Evolutionary conservation across 2,888 invertebrate species (phyloP), one percentile per base, ranked within the genome.

Genomic region (Idaea dimidiata): DNA sequence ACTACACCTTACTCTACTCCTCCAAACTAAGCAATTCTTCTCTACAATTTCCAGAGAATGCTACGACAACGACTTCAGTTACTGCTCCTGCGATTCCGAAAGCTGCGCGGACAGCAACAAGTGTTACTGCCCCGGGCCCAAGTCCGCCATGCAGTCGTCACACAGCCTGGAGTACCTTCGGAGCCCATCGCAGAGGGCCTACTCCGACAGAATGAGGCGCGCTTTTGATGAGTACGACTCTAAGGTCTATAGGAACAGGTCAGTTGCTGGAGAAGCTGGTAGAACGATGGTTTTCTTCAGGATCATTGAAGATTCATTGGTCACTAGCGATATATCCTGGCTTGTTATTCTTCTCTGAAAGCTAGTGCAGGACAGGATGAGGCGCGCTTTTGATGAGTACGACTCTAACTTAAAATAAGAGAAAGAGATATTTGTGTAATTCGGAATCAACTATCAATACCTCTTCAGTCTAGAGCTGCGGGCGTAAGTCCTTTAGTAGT

Each of bases 91-190:
- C 79, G 96, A 96, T 76, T 97, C 97, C 0, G 97, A 97, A 81
- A 97, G 97, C 76, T 98, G 97, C 79, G 94, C 96, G 0, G 97
- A 97, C 70, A 96, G 96, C 74, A 97, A 97, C 82, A 97, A 97
- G 83, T 97, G 97, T 80, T 97, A 97, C 79, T 97, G 97, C 80
- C 76, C 94, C 82, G 79, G 88, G 6, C 80, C 88, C 1, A 73
- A 77, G 63, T 72, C 75, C 63, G 68, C 68, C 4, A 87, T 91
- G 65, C 93, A 93, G 70, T 84, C 79, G 61, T 84, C 89, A 0
- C 90, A 88, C 64, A 94, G 94, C 66, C 80, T 94, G 62, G 94
- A 94, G 72, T 94, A 94, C 66, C 79, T 94, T 67, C 84, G 87
- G 17, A 93, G 93, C 67, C 93, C 94, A 0, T 85, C 87, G 0